Base-by-base conservation (phyloP, 2,113 vertebrate genomes). In the Oryzias celebensis region DNA sequence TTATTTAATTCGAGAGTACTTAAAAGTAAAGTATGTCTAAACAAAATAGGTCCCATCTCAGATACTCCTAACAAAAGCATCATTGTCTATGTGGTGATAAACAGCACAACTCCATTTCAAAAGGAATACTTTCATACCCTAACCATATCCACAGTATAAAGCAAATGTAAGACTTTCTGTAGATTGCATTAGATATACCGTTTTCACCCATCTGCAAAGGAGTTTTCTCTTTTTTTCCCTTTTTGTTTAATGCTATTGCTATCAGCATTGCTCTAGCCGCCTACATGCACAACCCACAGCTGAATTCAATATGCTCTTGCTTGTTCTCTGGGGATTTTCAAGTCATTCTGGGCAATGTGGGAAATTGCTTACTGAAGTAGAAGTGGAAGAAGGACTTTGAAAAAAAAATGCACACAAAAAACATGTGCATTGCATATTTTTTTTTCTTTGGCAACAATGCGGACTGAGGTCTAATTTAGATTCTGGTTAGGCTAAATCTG, bases 341-440 rank as follows among this genome's bases (percentile, higher is more conserved):
- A 68, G 65, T 65, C 56, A 22, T 68, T 78, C 65, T 52, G 65
- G 52, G 63, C 68, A 76, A 68, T 69, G 57, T 56, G 48, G 71
- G 56, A 80, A 82, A 82, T 75, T 44, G 72, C 71, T 69, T 56
- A 59, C 36, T 75, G 72, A 68, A 68, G 61, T 54, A 43, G 56
- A 83, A 71, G 63, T 54, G 69, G 67, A 70, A 3, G 6, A 31
- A 50, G 64, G 58, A 59, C 56, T 58, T 75, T 68, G 50, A 72
- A 44, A 43, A 7, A 61, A 56, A 70, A 73, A 73, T 47, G 23
- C 28, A 62, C 1, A 3, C 63, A 69, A 70, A 75, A 62, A 56
- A 36, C 3, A 36, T 36, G 41, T 46, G 53, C 67, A 71, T 73
- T 58, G 61, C 53, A 20, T 20, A 69, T 52, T 31, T 23, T 48